Evolutionary conservation across 1,140 invertebrate species (phyloP).

Genomic region (Globodera rostochiensis): DNA sequence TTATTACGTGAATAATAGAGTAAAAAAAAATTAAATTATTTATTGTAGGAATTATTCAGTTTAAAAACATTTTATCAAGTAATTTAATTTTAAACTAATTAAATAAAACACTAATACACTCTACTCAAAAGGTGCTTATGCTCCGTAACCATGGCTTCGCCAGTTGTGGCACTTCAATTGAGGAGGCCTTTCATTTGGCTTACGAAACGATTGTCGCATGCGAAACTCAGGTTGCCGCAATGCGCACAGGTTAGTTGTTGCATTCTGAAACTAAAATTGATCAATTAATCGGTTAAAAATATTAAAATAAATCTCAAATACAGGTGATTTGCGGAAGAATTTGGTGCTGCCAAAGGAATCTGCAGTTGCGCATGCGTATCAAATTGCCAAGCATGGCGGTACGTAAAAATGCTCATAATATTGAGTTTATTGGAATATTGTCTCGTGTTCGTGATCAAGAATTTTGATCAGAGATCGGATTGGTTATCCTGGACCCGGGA

Average conservation of each 20-base stretch:
- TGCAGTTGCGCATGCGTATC: conserved; percentile 32
- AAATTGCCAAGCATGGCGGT: conserved; percentile 46
- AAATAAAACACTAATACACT: background rate
- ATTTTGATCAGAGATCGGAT: too few relatives aligned
- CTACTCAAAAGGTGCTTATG: conserved; percentile 66
- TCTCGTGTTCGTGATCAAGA: too few relatives aligned
- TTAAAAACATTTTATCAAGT: too few relatives aligned
- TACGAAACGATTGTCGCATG: conserved; percentile 82
- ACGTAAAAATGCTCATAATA: background rate
- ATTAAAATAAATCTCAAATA: too few relatives aligned
- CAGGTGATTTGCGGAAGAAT: conserved; percentile 32
- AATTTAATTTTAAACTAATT: too few relatives aligned
- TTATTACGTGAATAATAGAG: too few relatives aligned
- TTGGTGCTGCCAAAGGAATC: background rate
- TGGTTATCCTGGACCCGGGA: too few relatives aligned
- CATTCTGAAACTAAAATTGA: conserved; percentile 38
- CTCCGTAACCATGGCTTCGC: conserved; percentile 89
- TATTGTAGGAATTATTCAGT: too few relatives aligned
- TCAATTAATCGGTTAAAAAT: too few relatives aligned
- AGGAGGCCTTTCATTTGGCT: conserved; percentile 91
- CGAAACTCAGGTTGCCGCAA: conserved; percentile 73
- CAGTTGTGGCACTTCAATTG: conserved; percentile 90
- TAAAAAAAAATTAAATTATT: too few relatives aligned
- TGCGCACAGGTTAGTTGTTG: conserved; percentile 46
- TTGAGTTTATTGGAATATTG: too few relatives aligned